These are phyloP conservation scores for Siphamia tubifer DNA, from an alignment of 2,113 vertebrate species.

Conservation along the genomic window DNA sequence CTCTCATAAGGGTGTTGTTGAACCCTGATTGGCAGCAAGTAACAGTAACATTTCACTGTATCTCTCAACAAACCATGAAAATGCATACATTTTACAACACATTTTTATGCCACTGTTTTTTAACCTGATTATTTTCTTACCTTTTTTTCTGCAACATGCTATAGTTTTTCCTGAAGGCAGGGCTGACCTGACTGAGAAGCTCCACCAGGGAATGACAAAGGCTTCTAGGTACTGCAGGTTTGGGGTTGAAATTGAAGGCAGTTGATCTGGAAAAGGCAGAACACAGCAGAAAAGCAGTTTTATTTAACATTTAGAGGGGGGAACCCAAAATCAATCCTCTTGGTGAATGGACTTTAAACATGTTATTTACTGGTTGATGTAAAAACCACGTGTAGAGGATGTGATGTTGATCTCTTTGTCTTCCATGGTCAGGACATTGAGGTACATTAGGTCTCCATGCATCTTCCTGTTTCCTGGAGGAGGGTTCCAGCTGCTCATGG, in stretches of 20 bases:
- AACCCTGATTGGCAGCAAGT: slow-evolving; percentile 73
- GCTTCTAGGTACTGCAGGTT: slow-evolving; percentile 91
- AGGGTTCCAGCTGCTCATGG: slow-evolving; percentile 95
- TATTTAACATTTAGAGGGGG: background rate
- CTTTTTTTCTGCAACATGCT: slow-evolving; percentile 90
- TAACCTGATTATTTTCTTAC: slow-evolving; percentile 63
- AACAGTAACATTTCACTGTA: background rate
- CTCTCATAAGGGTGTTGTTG: slow-evolving; percentile 93
- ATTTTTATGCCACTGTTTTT: background rate
- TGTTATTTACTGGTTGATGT: slow-evolving; percentile 94
- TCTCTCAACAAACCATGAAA: no score
- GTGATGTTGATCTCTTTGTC: slow-evolving; percentile 91
- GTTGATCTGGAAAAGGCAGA: slow-evolving; percentile 83
- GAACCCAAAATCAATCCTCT: no score
- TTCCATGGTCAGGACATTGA: slow-evolving; percentile 89
- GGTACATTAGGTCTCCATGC: slow-evolving; percentile 94
- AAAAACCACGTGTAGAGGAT: slow-evolving; percentile 89
- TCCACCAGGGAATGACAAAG: slow-evolving; percentile 95
- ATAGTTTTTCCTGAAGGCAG: slow-evolving; percentile 94
- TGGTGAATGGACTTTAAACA: no score
- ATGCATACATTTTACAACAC: no score
- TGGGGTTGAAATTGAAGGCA: slow-evolving; percentile 93
- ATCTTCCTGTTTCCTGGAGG: slow-evolving; percentile 96
- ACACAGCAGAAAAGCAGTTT: background rate
- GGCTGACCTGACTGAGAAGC: slow-evolving; percentile 93